Evolutionary conservation across 2,888 invertebrate species (phyloP), one percentile per base, ranked within the genome.

Genomic region (Leistus spinibarbis): DNA sequence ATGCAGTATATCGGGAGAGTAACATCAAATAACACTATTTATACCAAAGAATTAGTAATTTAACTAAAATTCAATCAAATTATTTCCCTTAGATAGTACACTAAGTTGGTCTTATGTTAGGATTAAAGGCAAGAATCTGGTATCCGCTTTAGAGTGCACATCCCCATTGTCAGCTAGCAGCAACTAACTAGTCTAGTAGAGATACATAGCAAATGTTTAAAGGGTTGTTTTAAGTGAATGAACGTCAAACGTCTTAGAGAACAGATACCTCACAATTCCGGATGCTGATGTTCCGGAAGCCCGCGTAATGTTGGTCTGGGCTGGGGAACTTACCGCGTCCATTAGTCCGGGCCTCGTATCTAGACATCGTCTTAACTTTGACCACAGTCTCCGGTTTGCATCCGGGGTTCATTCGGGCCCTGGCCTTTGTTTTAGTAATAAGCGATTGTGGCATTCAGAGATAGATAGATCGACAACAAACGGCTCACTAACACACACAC

Each of bases 291-390:
- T 62, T 54, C 65, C 72, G 72, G 72, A 72, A 72, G 72, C 72
- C 72, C 60, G 17, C 60, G 60, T 60, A 60, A 57, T 7, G 57
- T 57, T 16, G 57, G 57, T 16, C 13, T 40, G 40, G 40, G 10
- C 40, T 40, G 27, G 24, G 20, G 63, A 72, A 72, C 64, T 72
- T 72, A 72, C 72, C 73, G 67, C 73, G 73, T 73, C 73, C 73
- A 73, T 78, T 80, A 80, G 79, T 79, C 80, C 78, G 75, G 79
- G 79, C 78, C 78, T 77, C 62, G 54, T 20, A 56, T 73, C 66
- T 77, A 77, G 77, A 74, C 73, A 76, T 71, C 79, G 78, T 79
- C 80, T 80, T 78, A 80, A 76, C 77, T 75, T 72, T 79, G 79
- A 79, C 80, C 80, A 77, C 80, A 80, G 78, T 76, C 79, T 77